These are phyloP conservation scores for Papilio gigon DNA, from an alignment of 2,888 invertebrate species.

Conservation along the genomic window DNA sequence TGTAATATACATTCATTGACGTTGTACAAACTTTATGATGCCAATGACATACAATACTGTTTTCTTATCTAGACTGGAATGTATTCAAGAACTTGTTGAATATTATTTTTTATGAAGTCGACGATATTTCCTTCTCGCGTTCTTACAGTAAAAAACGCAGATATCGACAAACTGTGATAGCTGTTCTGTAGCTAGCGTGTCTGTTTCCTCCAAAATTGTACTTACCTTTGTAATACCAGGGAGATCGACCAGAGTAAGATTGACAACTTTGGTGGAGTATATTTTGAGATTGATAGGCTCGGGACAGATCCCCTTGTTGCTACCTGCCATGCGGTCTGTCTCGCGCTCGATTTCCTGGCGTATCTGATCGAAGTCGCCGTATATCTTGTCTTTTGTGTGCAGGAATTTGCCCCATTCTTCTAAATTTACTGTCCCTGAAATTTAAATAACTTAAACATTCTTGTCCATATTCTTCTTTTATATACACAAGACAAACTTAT, in stretches of 20 bases:
- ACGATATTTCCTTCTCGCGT: background rate
- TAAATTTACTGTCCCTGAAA: slow-evolving; percentile 88
- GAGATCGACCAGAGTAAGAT: slow-evolving; percentile 97
- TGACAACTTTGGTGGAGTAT: slow-evolving; percentile 96
- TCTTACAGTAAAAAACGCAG: background rate
- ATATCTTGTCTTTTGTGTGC: slow-evolving; percentile 94
- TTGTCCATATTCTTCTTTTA: background rate
- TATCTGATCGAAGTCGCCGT: slow-evolving; percentile 95
- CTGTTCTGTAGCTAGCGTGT: background rate
- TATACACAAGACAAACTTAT: background rate
- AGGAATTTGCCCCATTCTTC: slow-evolving; percentile 99
- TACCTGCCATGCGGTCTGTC: slow-evolving; percentile 96
- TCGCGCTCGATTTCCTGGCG: slow-evolving; percentile 96
- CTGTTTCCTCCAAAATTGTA: background rate
- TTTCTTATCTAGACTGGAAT: background rate
- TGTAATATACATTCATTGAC: slow-evolving; percentile 22
- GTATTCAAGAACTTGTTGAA: no score
- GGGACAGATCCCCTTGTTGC: slow-evolving; percentile 97
- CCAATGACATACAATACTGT: background rate
- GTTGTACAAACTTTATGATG: background rate
- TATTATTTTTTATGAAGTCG: no score
- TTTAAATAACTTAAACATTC: background rate
- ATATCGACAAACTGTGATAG: background rate
- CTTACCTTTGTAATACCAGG: slow-evolving; percentile 97
- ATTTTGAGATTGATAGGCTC: slow-evolving; percentile 98